Conservation (phyloP, 92 coral and sea anemone species). For the Paramuricea clavata region DNA sequence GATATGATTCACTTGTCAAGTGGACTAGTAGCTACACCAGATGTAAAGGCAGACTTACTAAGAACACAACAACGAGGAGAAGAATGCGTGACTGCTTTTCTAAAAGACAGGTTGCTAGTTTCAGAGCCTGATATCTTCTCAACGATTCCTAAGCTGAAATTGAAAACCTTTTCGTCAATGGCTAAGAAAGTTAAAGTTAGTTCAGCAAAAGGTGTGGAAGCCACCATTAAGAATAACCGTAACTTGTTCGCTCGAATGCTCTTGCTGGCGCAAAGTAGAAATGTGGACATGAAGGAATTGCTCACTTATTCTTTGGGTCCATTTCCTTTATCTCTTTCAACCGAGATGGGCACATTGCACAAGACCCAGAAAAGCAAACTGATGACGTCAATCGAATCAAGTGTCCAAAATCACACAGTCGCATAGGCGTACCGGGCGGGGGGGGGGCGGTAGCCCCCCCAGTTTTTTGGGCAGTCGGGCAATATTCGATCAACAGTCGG, state of each 20-base stretch:
- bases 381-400: no score
- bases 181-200: slow-evolving; percentile 53
- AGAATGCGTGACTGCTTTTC: slow-evolving; percentile 52
- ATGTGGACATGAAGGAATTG: slow-evolving; percentile 64
- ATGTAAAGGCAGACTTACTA: slow-evolving; percentile 60
- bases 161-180: slow-evolving; percentile 60
- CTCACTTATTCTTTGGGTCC: slow-evolving; percentile 71
- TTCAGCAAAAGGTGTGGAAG: slow-evolving; percentile 43
- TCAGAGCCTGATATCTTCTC: no score
- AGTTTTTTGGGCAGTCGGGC: no score
- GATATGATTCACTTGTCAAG: slow-evolving; percentile 45
- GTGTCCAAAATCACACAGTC: no score
- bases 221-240: slow-evolving; percentile 66
- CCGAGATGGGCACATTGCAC: slow-evolving; percentile 48
- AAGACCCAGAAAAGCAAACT: no score
- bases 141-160: slow-evolving; percentile 71
- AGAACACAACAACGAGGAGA: slow-evolving; percentile 57
- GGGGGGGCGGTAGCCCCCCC: no score
- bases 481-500: no score
- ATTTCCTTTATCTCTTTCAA: slow-evolving; percentile 73
- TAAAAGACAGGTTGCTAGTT: slow-evolving; percentile 61
- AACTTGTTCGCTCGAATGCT: slow-evolving; percentile 73
- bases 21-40: slow-evolving; percentile 61
- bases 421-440: no score
- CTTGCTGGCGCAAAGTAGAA: slow-evolving; percentile 73